Conservation (phyloP, 2,797 vertebrate genomes). For the Acanthornis magna region DNA sequence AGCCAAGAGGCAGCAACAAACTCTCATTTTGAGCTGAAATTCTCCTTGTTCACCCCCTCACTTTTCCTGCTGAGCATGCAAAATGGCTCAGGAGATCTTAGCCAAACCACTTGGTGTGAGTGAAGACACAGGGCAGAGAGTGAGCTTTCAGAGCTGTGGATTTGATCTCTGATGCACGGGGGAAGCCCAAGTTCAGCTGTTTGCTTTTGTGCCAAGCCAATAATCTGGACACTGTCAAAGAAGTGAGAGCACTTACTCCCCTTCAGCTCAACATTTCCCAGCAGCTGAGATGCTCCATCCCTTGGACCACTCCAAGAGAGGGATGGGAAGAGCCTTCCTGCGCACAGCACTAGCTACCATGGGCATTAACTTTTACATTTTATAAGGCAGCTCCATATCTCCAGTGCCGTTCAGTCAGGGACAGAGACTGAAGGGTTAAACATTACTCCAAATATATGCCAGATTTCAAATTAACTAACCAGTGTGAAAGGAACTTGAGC, state of each 20-base stretch:
- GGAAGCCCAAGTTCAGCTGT: neutral
- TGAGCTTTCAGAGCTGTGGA: neutral
- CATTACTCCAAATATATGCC: neutral
- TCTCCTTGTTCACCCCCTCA: neutral
- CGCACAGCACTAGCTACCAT: neutral
- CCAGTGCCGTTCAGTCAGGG: neutral
- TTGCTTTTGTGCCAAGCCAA: neutral
- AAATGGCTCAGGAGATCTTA: neutral
- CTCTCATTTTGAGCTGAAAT: neutral
- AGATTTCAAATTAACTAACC: neutral
- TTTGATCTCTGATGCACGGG: neutral
- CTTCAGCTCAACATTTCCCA: neutral
- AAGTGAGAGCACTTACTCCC: neutral
- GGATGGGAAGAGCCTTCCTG: neutral
- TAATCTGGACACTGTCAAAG: neutral
- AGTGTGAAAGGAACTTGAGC: neutral
- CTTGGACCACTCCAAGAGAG: neutral
- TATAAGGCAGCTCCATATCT: neutral
- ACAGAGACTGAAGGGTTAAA: neutral
- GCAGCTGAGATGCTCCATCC: neutral
- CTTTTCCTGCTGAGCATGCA: slow-evolving; percentile 19
- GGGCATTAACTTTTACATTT: neutral
- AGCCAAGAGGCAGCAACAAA: slow-evolving; percentile 21
- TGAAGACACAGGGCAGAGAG: neutral
- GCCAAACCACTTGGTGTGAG: neutral